Evolutionary conservation across 2,888 invertebrate genomes (phyloP), one percentile per base, ranked within the genome.

Genomic region (Parapristionchus giblindavisi): DNA sequence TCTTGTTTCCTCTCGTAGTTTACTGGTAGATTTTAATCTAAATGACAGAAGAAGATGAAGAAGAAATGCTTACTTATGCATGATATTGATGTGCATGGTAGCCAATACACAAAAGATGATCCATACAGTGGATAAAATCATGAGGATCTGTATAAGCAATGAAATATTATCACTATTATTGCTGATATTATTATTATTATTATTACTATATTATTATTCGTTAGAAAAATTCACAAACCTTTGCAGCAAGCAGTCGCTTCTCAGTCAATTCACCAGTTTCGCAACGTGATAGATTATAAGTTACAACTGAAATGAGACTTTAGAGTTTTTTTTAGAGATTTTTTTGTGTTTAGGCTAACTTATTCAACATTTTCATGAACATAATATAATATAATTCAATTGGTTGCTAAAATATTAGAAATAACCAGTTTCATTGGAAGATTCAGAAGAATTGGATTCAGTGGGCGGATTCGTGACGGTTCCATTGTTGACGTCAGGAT

Each of bases 61-160:
- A 3, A 32, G 27, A 34, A 40, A 14, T 6, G 58, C 79, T 75
- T n/a, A 80, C 80, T 79, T 82, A 72, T 82, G 82, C 56, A 56
- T 63, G 36, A 78, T 66, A 54, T 82, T 82, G 11, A 78, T 72
- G 1, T 81, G 36, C 17, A 81, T 79, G 11, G 81, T 80, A 4
- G 78, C 76, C 5, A 82, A 29, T 52, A 79, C 78, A 77, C 82
- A 82, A 48, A 78, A 54, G n/a, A 80, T 78, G 24, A 82, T 80
- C 82, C 82, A 82, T 14, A 70, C 78, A 3, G 75, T 72, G 68
- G 76, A 77, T 32, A 80, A 71, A 36, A 77, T 78, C 68, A 78
- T 76, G 17, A 79, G 56, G 29, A 79, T 79, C 82, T 81, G 73
- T 38, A 80, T 75, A 72, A 29, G 17, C n/a, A n/a, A n/a, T n/a